phyloP scores from a whole-genome alignment of 2,888 invertebrate genomes.

The Pseudococcus longispinus region DNA sequence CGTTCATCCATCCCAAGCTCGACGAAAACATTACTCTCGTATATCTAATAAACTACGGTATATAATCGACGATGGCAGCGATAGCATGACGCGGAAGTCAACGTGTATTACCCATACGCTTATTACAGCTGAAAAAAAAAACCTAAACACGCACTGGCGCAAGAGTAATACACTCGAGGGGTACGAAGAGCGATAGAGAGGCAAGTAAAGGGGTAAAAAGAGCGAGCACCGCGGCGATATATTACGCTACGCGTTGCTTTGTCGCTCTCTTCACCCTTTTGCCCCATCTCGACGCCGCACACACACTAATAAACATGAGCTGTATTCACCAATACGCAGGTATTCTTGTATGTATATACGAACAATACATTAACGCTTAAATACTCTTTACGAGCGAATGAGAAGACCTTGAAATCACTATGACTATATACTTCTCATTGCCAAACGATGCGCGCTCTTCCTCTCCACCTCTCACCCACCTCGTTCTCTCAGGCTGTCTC shows the following conservation, averaged over 20 bases:
- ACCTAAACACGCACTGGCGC: neutral
- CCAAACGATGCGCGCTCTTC: slow-evolving; percentile 10
- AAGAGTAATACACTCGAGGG: neutral
- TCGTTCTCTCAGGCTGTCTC: neutral
- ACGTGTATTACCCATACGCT: neutral
- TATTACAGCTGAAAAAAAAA: neutral
- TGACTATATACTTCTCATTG: slow-evolving; percentile 8
- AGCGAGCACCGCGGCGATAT: neutral
- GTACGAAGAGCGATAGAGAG: neutral
- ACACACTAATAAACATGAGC: too few relatives aligned
- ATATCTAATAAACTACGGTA: neutral
- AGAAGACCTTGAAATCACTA: slow-evolving; percentile 23
- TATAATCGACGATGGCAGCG: neutral
- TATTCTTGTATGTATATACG: neutral
- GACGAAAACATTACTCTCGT: neutral
- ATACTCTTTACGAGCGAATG: slow-evolving; percentile 26
- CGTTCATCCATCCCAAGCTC: neutral
- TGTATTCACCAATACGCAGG: neutral
- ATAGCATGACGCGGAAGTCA: slow-evolving; percentile 27
- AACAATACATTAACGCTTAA: neutral
- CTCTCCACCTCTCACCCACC: neutral
- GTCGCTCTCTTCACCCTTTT: neutral
- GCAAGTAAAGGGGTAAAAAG: neutral
- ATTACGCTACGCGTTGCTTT: neutral
- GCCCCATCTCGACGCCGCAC: neutral